These are phyloP conservation scores for Dasypus novemcinctus DNA, from an alignment of 2,113 vertebrate genomes.

Conservation along the genomic window DNA sequence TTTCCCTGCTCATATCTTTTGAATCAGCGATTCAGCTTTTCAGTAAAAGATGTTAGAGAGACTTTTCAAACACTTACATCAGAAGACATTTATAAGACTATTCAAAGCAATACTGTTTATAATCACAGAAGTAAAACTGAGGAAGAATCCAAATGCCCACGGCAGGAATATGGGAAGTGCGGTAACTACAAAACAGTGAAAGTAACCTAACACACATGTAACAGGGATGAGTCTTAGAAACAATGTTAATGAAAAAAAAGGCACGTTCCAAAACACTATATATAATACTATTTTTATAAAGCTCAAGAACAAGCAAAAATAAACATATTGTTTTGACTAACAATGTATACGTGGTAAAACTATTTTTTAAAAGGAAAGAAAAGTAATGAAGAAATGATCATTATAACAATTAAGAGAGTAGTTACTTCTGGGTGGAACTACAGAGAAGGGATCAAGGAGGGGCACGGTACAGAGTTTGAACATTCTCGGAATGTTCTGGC, in stretches of 20 bases:
- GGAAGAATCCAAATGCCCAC: neutral
- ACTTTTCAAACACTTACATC: neutral
- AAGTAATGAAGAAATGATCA: slow-evolving; percentile 1
- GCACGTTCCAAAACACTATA: neutral
- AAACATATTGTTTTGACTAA: neutral
- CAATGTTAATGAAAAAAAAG: neutral
- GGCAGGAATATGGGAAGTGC: neutral
- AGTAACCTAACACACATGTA: neutral
- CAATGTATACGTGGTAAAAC: neutral
- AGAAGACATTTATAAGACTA: neutral
- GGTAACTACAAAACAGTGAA: neutral
- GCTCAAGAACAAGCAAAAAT: neutral
- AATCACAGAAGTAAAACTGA: neutral
- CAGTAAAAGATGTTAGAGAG: neutral
- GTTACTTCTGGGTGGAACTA: neutral
- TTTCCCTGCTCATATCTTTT: neutral
- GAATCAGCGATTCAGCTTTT: neutral
- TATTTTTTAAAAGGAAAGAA: neutral
- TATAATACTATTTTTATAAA: neutral
- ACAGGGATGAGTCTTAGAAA: neutral
- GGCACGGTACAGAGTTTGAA: neutral
- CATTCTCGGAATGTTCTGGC: neutral
- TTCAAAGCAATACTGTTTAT: neutral
- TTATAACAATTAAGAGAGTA: neutral
- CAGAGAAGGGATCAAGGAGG: neutral